Evolutionary conservation across 2,888 invertebrate species (phyloP).

Genomic region (Agrochola litura): DNA sequence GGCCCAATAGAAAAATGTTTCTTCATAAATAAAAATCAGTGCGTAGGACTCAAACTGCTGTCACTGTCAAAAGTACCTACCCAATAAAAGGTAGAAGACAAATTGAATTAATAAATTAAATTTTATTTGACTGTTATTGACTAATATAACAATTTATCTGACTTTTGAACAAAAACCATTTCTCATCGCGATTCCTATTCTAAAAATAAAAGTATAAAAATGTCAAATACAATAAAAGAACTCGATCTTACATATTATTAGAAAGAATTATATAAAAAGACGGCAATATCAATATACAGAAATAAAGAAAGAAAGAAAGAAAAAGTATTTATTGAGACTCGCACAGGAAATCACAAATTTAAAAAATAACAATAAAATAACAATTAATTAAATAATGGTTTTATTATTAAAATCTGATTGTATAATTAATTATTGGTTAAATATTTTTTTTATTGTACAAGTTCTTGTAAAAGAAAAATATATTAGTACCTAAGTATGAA

Average conservation of each 20-base stretch:
- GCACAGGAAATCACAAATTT: no score
- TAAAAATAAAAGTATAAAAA: conserved; percentile 9
- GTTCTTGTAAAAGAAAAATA: not conserved
- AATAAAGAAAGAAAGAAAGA: no score
- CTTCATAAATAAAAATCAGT: conserved; percentile 44
- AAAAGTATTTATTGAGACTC: no score
- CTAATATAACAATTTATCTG: conserved; percentile 6
- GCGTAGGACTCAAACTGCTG: conserved; percentile 53
- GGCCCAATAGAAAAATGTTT: conserved; percentile 26
- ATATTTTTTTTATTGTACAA: not conserved
- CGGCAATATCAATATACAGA: not conserved
- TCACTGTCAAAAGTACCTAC: conserved; percentile 16
- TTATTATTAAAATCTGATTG: not conserved
- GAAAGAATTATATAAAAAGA: not conserved
- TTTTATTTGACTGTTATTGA: conserved; percentile 5
- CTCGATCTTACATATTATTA: not conserved
- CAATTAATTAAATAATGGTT: no score
- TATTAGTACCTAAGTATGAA: no score
- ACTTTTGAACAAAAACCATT: conserved; percentile 8
- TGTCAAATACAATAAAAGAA: conserved; percentile 17
- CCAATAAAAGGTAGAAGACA: conserved; percentile 14
- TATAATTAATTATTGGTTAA: not conserved
- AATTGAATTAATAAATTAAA: conserved; percentile 26
- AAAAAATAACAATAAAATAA: no score
- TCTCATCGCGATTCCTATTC: not conserved